These are phyloP conservation scores for Drosophila arizonae DNA, from an alignment of 1,140 invertebrate species.

Conservation along the genomic window DNA sequence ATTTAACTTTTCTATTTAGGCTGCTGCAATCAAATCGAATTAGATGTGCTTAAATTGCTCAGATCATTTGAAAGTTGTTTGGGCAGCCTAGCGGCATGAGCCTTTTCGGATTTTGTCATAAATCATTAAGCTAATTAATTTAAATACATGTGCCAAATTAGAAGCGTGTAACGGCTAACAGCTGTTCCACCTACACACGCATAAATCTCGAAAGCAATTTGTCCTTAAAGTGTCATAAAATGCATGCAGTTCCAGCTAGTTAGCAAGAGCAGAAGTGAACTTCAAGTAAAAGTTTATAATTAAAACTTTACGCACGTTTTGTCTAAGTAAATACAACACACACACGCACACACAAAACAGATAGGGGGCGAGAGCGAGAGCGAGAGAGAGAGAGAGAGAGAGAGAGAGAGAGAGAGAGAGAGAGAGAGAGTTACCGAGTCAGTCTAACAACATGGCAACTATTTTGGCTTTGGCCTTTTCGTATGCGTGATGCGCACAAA, in stretches of 20 bases:
- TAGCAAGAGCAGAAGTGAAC: constrained; percentile 35
- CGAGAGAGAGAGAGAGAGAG: not conserved
- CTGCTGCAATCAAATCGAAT: constrained; percentile 16
- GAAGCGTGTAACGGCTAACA: constrained; percentile 2
- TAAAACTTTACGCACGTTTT: constrained; percentile 80
- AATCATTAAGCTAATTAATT: constrained; percentile 59
- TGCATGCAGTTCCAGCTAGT: constrained; percentile 18
- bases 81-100: constrained; percentile 2
- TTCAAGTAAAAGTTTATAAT: constrained; percentile 71
- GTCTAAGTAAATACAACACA: constrained; percentile 69
- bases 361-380: too few species aligned
- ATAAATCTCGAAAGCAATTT: constrained; percentile 23
- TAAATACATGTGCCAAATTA: constrained; percentile 34
- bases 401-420: not conserved
- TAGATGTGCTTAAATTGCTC: constrained; percentile 33
- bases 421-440: not conserved
- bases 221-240: constrained; percentile 63
- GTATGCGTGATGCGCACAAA: constrained; percentile 66
- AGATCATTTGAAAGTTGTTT: constrained; percentile 13
- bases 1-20: too few species aligned
- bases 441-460: constrained; percentile 40
- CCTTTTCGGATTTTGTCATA: constrained; percentile 31
- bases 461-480: constrained; percentile 54
- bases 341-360: not conserved
- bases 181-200: constrained; percentile 12